Base-by-base conservation (phyloP, 2,113 vertebrate genomes). In the Ciconia stormi region DNA sequence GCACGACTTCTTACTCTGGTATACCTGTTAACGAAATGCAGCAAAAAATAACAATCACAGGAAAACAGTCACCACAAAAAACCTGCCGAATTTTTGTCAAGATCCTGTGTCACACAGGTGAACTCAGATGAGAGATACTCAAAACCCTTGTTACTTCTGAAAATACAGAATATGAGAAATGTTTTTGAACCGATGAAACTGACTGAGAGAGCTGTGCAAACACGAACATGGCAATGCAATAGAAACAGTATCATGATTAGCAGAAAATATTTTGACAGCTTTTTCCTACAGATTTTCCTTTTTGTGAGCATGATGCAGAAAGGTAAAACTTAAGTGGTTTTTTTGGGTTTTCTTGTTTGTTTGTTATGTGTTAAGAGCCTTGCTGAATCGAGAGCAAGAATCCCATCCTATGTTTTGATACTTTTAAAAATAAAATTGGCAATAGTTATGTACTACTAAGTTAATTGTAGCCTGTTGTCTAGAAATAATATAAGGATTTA, bases 1-100 rank as follows among this genome's bases (percentile, higher is more conserved):
- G 21, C 49, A 82, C 11, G 59, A 29, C 56, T 74, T 74, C 83
- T 74, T 85, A 26, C 9, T 67, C 77, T 52, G 34, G 59, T 30
- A 17, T 8, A 63, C 30, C 96, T 96, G 93, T 56, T 30, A 56
- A 94, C 30, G 42, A 87, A 95, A 96, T 20, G 6, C 56, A 96
- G 70, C 11, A 76, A 72, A 85, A 84, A 69, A 26, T 4, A 91
- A n/a, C 4, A 46, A 42, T 52, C 52, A 91, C 6, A 44, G 61
- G 61, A 66, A 78, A 86, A 85, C 3, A 62, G 47, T 47, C 44
- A 71, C 26, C 18, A 77, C 38, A 71, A 76, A 87, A 80, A 65
- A 36, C 1, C 6, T 50, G 29, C 27, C 11, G 23, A 30, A 6
- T 47, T 63, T 91, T 69, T 84, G 9, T 44, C 73, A 76, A 49